Conservation (phyloP, 2,888 invertebrate genomes). For the Heteromurus nitidus region DNA sequence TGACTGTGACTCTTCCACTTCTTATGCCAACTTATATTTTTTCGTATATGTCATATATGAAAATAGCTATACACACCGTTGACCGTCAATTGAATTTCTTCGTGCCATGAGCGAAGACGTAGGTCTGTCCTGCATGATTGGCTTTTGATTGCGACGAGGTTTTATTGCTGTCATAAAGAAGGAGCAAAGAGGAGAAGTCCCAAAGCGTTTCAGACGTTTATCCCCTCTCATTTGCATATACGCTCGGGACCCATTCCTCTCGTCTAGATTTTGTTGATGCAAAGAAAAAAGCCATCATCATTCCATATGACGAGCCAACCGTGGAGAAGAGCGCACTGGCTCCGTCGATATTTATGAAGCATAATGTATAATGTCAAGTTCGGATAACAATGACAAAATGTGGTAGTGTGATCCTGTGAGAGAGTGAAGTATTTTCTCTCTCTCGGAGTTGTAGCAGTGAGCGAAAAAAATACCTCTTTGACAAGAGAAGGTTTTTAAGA, state of each 20-base stretch:
- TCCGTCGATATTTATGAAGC: slow-evolving; percentile 4
- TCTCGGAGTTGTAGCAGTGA: neutral
- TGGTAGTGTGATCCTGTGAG: no score
- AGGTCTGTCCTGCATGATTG: slow-evolving; percentile 30
- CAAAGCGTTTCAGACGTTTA: slow-evolving; percentile 27
- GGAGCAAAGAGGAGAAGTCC: slow-evolving; percentile 19
- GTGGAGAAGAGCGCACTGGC: no score
- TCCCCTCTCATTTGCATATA: slow-evolving; percentile 30
- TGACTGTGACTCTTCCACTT: no score
- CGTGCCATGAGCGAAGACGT: neutral
- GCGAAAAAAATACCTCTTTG: slow-evolving; percentile 12
- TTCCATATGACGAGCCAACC: no score
- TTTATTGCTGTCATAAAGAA: slow-evolving; percentile 54
- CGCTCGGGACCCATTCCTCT: no score
- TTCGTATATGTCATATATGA: no score
- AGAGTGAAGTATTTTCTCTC: neutral
- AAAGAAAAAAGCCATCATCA: no score
- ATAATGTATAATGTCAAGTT: slow-evolving; percentile 11
- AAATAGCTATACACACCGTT: no score
- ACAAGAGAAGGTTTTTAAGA: no score
- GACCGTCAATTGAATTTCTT: slow-evolving; percentile 37
- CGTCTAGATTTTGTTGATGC: no score
- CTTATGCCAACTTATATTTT: neutral
- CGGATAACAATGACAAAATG: neutral
- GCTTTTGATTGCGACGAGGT: slow-evolving; percentile 42